Evolutionary conservation across 2,797 vertebrate species (phyloP).

Genomic region (Coregonus sp.): DNA sequence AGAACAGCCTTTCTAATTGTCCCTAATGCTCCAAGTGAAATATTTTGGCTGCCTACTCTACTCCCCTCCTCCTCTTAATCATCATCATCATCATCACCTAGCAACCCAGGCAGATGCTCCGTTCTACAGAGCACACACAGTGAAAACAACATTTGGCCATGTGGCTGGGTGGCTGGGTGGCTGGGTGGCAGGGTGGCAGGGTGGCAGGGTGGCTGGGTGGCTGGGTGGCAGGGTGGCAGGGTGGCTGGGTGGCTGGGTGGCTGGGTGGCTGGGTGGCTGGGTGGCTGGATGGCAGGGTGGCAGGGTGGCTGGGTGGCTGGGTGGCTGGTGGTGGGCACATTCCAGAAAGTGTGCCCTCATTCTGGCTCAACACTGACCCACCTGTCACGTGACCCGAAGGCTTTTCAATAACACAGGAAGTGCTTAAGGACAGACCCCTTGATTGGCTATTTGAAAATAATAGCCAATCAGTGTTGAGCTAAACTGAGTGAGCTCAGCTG

Average conservation of each 20-base stretch:
- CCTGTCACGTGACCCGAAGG: slow-evolving; percentile 59
- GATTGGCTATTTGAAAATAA: neutral
- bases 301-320: no score
- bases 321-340: neutral
- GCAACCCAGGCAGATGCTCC: neutral
- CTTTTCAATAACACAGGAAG: slow-evolving; percentile 49
- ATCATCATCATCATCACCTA: neutral
- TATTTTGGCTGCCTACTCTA: no score
- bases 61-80: neutral
- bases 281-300: no score
- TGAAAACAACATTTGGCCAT: neutral
- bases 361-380: slow-evolving; percentile 56
- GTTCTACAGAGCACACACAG: slow-evolving; percentile 7
- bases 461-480: no score
- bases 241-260: no score
- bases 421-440: neutral
- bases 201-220: no score
- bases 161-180: neutral
- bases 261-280: no score
- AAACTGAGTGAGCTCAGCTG: no score
- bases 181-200: no score
- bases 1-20: no score
- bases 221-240: no score
- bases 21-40: no score
- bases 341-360: slow-evolving; percentile 62